A percentile compares a stretch with the other conserved stretches of the same genome.
These are phyloP conservation scores for Contarinia nasturtii DNA, from an alignment of 1,140 invertebrate genomes.

Conservation along the genomic window DNA sequence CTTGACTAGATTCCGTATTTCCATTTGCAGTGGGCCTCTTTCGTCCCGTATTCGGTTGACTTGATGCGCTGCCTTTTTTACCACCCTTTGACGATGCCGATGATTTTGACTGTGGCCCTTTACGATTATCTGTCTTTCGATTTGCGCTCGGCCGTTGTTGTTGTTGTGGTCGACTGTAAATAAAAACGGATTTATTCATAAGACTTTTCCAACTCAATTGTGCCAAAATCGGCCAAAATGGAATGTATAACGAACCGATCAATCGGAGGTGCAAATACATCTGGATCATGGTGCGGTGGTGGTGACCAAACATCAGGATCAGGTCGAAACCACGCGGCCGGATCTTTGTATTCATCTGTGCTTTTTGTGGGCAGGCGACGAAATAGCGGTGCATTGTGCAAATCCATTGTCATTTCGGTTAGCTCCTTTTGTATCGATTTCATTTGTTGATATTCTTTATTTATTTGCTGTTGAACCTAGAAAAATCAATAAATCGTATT, in stretches of 20 bases:
- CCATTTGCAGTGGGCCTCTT: neutral
- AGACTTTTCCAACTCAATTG: no score
- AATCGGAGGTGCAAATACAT: constrained; percentile 72
- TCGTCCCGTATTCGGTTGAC: neutral
- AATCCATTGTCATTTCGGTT: constrained; percentile 22
- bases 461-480: constrained; percentile 77
- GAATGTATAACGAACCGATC: neutral
- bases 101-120: constrained; percentile 8
- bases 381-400: constrained; percentile 13
- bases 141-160: neutral
- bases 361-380: constrained; percentile 13
- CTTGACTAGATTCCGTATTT: neutral
- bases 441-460: constrained; percentile 76
- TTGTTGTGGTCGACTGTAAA: neutral
- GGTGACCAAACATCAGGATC: constrained; percentile 51
- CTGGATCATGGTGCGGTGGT: constrained; percentile 58
- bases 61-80: neutral
- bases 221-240: no score
- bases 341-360: constrained; percentile 18
- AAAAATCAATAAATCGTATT: constrained; percentile 7
- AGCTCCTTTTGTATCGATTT: constrained; percentile 60
- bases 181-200: no score
- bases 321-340: constrained; percentile 20
- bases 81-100: neutral
- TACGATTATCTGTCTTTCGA: constrained; percentile 6